phyloP scores from a whole-genome alignment of 2,113 vertebrate genomes.

The Coptodon rendalli region DNA sequence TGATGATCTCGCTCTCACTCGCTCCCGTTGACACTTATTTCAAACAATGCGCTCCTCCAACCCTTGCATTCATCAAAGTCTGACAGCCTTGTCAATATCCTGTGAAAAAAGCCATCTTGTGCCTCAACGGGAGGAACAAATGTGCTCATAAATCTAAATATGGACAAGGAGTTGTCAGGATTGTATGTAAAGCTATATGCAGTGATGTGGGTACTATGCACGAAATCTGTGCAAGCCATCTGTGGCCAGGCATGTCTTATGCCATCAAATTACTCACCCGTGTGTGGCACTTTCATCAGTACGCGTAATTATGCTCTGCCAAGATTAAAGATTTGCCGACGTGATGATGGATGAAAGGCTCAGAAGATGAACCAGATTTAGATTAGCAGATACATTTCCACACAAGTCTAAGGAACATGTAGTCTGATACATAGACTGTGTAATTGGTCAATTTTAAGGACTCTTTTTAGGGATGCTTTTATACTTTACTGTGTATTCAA shows the following conservation, averaged over 20 bases:
- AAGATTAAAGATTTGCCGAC: slow-evolving; percentile 9
- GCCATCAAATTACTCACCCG: slow-evolving; percentile 39
- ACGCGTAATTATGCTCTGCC: slow-evolving; percentile 12
- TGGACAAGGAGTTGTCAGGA: slow-evolving; percentile 16
- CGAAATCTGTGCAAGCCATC: slow-evolving; percentile 25
- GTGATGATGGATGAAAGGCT: slow-evolving; percentile 36
- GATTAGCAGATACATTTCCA: not conserved
- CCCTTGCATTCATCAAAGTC: slow-evolving; percentile 28
- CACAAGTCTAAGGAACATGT: not conserved
- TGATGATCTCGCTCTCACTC: slow-evolving; percentile 12
- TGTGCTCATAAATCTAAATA: slow-evolving; percentile 47
- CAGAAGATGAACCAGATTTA: not conserved
- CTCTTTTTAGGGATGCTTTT: not conserved
- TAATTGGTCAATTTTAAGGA: not conserved
- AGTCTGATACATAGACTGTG: not conserved
- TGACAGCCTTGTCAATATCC: slow-evolving; percentile 49
- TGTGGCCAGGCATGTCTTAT: slow-evolving; percentile 11
- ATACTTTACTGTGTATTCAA: not conserved
- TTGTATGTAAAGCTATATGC: slow-evolving; percentile 33
- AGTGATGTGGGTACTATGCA: not conserved
- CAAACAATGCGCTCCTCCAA: not conserved
- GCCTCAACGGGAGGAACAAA: slow-evolving; percentile 21
- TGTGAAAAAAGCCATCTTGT: not conserved
- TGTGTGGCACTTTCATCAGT: slow-evolving; percentile 41
- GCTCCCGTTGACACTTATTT: slow-evolving; percentile 10